A percentile compares a stretch with the other conserved stretches of the same genome.
Evolutionary conservation across 2,797 vertebrate species (phyloP).

Genomic region (Mormyrus proboscirostris): DNA sequence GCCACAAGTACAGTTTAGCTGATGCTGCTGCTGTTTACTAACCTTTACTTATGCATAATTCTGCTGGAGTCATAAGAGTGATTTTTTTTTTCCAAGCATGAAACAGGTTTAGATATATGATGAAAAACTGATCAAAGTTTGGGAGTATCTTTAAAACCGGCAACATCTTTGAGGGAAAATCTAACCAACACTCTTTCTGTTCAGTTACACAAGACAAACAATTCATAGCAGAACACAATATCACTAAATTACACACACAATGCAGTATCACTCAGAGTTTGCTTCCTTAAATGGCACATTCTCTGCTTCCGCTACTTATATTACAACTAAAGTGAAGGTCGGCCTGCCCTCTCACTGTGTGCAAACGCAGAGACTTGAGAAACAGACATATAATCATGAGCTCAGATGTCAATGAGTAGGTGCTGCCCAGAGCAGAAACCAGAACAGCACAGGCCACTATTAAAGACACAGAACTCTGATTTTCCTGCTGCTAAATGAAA

Average conservation of each 20-base stretch:
- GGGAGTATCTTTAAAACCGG: not conserved
- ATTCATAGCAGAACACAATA: not conserved
- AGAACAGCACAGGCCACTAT: constrained; percentile 31
- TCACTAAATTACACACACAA: not conserved
- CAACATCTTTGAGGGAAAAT: not conserved
- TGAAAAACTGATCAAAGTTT: constrained; percentile 5
- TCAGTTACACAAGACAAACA: not conserved
- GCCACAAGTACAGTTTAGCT: not conserved
- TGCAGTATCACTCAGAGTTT: not conserved
- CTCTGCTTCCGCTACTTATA: not conserved
- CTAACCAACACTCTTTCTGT: not conserved
- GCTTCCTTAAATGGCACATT: not conserved
- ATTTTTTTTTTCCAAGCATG: not conserved
- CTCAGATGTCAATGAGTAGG: constrained; percentile 21
- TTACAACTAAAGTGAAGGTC: not conserved
- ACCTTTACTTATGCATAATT: not conserved
- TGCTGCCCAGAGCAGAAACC: constrained; percentile 10
- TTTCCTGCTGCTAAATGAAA: constrained; percentile 26
- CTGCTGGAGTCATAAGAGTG: not conserved
- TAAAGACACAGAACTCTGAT: constrained; percentile 40
- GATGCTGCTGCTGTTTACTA: not conserved
- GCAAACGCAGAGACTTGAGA: not conserved
- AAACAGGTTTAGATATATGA: not conserved
- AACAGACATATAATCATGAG: constrained; percentile 21
- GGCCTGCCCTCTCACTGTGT: not conserved